Evolutionary conservation across 2,888 invertebrate species (phyloP), one percentile per base, ranked within the genome.

Genomic region (Molanna angustata): DNA sequence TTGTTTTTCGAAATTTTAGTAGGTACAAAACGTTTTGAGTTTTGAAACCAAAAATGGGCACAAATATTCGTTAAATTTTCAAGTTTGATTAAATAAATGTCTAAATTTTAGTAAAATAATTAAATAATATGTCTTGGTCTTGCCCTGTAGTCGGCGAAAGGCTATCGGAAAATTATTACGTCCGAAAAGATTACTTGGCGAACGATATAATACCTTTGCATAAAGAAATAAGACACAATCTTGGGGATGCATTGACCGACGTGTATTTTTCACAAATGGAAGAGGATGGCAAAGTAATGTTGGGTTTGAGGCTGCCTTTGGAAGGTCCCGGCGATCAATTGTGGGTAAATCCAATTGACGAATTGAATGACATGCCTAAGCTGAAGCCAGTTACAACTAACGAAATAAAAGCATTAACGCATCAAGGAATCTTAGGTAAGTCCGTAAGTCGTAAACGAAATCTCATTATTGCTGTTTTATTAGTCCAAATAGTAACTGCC

Each of bases 361-460:
- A 54, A 27, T 20, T 54, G 18, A 40, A 33, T 11, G 45, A 44
- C 2, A 9, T 45, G 4, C 20, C 22, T 2, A 49, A 44, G 37
- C 20, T 54, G 31, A 41, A 40, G 22, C 45, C 54, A 11, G 49
- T 54, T 14, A 21, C 45, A 2, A 41, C 45, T 4, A 27, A 49
- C 19, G 41, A 54, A 42, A 49, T 54, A 11, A 27, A 45, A 33
- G 54, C 54, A 14, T 32, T 54, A 1, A 54, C 54, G 2, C 54
- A 54, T 22, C 17, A 44, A 18, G 54, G 49, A 32, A 45, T 54
- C 17, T 31, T 54, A 21, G 49, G 54, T 49, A 33, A 37, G 33
- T 20, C 14, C 4, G n/a, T n/a, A n/a, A n/a, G n/a, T n/a, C n/a
- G n/a, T n/a, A n/a, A n/a, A n/a, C n/a, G n/a, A n/a, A n/a, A n/a